Evolutionary conservation across 2,888 invertebrate species (phyloP).

Genomic region (Nephrocerus scutellatus): DNA sequence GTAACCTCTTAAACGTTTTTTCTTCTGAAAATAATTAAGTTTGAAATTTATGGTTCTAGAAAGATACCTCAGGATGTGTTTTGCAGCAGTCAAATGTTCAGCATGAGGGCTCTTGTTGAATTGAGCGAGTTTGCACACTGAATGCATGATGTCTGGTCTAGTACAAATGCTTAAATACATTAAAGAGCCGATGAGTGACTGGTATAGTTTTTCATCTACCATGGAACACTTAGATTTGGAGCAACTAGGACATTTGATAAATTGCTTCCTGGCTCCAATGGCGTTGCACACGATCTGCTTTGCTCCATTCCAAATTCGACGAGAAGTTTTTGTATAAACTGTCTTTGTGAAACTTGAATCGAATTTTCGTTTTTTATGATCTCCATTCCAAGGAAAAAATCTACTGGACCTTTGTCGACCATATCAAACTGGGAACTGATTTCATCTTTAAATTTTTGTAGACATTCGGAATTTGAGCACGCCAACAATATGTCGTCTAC

Average conservation of each 20-base stretch:
- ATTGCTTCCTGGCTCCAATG: slow-evolving; percentile 11
- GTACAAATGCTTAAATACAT: slow-evolving; percentile 10
- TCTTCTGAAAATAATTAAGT: slow-evolving; percentile 9
- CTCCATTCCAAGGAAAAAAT: slow-evolving; percentile 13
- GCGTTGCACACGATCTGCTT: slow-evolving; percentile 7
- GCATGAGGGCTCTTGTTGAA: slow-evolving; percentile 11
- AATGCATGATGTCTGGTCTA: slow-evolving; percentile 16
- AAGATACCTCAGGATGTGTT: slow-evolving; percentile 16
- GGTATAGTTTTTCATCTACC: slow-evolving; percentile 10
- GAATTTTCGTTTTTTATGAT: slow-evolving; percentile 1
- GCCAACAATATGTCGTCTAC: slow-evolving; percentile 15
- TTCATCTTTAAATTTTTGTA: slow-evolving; percentile 8
- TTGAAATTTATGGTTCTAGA: slow-evolving; percentile 12
- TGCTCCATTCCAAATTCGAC: slow-evolving; percentile 5
- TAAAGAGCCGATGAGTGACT: slow-evolving; percentile 13
- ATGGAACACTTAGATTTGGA: slow-evolving; percentile 8
- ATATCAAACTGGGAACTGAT: slow-evolving; percentile 11
- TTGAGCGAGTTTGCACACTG: slow-evolving; percentile 13
- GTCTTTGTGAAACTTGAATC: slow-evolving; percentile 7
- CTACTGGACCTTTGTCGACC: slow-evolving; percentile 11
- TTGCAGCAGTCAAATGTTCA: slow-evolving; percentile 14
- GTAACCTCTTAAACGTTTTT: slow-evolving; percentile 4
- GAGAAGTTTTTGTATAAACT: slow-evolving; percentile 7
- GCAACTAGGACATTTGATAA: slow-evolving; percentile 3
- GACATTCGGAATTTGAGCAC: slow-evolving; percentile 1